Conservation (phyloP, 2,888 invertebrate genomes). For the Eilema depressum region DNA sequence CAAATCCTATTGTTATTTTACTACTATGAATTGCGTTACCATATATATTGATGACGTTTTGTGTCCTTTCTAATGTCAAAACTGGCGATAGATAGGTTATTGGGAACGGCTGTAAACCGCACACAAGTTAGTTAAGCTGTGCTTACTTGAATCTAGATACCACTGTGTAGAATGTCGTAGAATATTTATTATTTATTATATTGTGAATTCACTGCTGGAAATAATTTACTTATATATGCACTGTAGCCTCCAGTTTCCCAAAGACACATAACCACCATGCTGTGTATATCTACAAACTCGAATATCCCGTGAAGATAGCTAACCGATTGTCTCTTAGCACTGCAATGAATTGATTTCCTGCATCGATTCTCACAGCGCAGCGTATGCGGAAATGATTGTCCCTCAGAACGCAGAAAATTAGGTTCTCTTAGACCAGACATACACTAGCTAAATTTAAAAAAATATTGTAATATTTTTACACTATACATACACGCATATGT, state of each 20-base stretch:
- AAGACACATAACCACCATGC: background rate
- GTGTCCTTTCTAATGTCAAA: too few species aligned
- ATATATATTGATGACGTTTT: too few species aligned
- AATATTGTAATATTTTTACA: too few species aligned
- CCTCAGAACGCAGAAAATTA: slow-evolving; percentile 29
- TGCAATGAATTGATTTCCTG: slow-evolving; percentile 23
- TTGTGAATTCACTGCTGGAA: background rate
- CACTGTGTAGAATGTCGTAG: background rate
- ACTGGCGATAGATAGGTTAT: too few species aligned
- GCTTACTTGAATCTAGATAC: too few species aligned
- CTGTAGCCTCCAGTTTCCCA: background rate
- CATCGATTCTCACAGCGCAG: slow-evolving; percentile 12
- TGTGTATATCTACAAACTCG: background rate
- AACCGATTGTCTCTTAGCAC: background rate
- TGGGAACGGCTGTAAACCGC: too few species aligned
- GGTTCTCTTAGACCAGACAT: slow-evolving; percentile 11
- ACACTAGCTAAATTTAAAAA: too few species aligned
- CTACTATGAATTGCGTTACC: too few species aligned
- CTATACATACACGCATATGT: too few species aligned
- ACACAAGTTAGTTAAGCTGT: background rate
- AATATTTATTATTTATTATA: background rate
- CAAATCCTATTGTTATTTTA: too few species aligned
- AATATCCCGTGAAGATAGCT: background rate
- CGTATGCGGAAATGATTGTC: slow-evolving; percentile 21
- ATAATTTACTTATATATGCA: background rate